These are phyloP conservation scores for Kryphioiulus occultus DNA, from an alignment of 2,888 invertebrate species.

Conservation along the genomic window DNA sequence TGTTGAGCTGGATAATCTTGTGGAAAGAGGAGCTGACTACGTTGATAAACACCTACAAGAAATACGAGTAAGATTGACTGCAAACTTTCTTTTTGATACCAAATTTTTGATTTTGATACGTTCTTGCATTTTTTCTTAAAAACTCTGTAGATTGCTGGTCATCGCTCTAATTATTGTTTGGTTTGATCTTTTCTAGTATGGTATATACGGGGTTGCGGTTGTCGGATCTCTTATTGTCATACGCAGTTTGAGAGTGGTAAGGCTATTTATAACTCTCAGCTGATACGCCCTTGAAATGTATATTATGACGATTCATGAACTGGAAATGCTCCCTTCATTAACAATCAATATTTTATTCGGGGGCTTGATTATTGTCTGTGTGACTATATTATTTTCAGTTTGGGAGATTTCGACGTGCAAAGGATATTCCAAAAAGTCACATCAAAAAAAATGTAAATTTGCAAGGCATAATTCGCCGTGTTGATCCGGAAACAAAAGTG, in stretches of 20 bases:
- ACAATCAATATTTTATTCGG: not conserved
- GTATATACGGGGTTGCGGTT: constrained; percentile 29
- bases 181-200: constrained; percentile 3
- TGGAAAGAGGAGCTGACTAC: constrained; percentile 12
- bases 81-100: not conserved
- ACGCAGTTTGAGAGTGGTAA: constrained; percentile 49
- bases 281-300: not conserved
- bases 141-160: too few species aligned
- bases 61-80: not conserved
- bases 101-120: too few species aligned
- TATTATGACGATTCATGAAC: not conserved
- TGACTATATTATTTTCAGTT: constrained; percentile 37
- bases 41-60: not conserved
- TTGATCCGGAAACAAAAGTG: constrained; percentile 47
- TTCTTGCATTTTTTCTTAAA: too few species aligned
- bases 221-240: constrained; percentile 26
- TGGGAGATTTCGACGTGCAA: constrained; percentile 34
- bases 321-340: not conserved
- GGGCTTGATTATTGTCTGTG: not conserved
- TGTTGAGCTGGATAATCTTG: not conserved
- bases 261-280: not conserved
- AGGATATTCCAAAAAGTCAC: constrained; percentile 47
- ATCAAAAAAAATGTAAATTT: constrained; percentile 39
- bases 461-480: constrained; percentile 38
- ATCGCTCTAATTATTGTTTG: not conserved